Base-by-base conservation (phyloP, 2,888 invertebrate genomes). In the Nematopogon swammerdamellus region DNA sequence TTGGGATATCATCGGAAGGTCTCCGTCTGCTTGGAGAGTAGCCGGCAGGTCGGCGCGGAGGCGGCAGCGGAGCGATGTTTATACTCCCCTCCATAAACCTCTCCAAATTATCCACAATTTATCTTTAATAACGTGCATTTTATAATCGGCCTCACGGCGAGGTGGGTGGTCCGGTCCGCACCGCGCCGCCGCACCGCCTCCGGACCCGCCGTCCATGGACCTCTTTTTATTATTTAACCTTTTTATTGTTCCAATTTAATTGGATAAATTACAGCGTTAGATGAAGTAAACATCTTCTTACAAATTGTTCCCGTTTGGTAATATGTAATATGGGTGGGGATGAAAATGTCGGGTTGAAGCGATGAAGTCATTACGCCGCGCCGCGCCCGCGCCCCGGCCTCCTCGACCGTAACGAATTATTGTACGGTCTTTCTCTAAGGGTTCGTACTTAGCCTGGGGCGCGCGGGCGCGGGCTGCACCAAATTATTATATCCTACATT, bases 21-120 rank as follows among this genome's bases (percentile, higher is more conserved):
- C n/a, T n/a, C n/a, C n/a, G n/a, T n/a, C n/a, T n/a, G n/a, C n/a
- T n/a, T n/a, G n/a, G n/a, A n/a, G n/a, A n/a, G n/a, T n/a, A n/a
- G n/a, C n/a, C n/a, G n/a, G n/a, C n/a, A n/a, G n/a, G n/a, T n/a
- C n/a, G n/a, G n/a, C n/a, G n/a, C n/a, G n/a, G n/a, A n/a, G n/a
- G n/a, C n/a, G n/a, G n/a, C n/a, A n/a, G n/a, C n/a, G n/a, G n/a
- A n/a, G n/a, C n/a, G n/a, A n/a, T 36, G 36, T 36, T 36, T 36
- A 36, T 36, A 14, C 11, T 36, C 14, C 36, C 57, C 57, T n/a
- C 55, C 60, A 62, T 60, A 57, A 62, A 70, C 64, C 67, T 67
- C 63, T 70, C 69, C 70, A 71, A 76, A 76, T 76, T 73, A 74
- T 70, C 73, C 72, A 74, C 73, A 75, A 77, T 77, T 75, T 72